A percentile compares a stretch with the other conserved stretches of the same genome.
phyloP scores from a whole-genome alignment of 2,888 invertebrate genomes.

The Salticus scenicus region DNA sequence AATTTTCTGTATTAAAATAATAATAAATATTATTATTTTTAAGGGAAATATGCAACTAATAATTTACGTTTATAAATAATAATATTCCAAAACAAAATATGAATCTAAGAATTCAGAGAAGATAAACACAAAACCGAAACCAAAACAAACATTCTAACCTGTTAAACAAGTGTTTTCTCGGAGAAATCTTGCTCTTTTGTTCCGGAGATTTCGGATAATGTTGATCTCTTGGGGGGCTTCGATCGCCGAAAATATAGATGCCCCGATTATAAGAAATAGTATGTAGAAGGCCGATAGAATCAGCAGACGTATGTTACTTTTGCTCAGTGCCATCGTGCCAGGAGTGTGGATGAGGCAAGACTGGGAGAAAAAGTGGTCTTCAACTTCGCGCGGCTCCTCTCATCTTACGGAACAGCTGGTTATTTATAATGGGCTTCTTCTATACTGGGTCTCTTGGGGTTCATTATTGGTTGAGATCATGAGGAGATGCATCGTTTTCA shows the following conservation, averaged over 20 bases:
- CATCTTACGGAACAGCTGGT: not conserved
- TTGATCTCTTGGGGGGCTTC: conserved; percentile 84
- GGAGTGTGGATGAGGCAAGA: not conserved
- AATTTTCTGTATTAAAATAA: no score
- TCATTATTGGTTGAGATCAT: not conserved
- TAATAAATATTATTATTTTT: no score
- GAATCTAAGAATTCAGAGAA: no score
- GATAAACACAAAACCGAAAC: not conserved
- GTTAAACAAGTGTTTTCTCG: conserved; percentile 80
- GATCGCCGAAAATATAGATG: conserved; percentile 86
- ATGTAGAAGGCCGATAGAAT: conserved; percentile 77
- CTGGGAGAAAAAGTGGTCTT: not conserved
- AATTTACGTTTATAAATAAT: no score
- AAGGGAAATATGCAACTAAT: no score
- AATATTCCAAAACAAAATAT: no score
- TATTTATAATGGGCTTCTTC: conserved; percentile 10
- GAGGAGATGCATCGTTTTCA: not conserved
- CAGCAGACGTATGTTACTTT: conserved; percentile 74
- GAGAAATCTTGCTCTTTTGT: conserved; percentile 81
- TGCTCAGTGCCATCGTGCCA: conserved; percentile 70
- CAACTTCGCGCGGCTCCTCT: not conserved
- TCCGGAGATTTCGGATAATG: conserved; percentile 79
- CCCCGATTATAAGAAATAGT: conserved; percentile 83
- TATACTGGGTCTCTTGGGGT: not conserved
- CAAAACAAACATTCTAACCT: conserved; percentile 78